phyloP scores from a whole-genome alignment of 1,140 invertebrate genomes.

The Pinna nobilis region DNA sequence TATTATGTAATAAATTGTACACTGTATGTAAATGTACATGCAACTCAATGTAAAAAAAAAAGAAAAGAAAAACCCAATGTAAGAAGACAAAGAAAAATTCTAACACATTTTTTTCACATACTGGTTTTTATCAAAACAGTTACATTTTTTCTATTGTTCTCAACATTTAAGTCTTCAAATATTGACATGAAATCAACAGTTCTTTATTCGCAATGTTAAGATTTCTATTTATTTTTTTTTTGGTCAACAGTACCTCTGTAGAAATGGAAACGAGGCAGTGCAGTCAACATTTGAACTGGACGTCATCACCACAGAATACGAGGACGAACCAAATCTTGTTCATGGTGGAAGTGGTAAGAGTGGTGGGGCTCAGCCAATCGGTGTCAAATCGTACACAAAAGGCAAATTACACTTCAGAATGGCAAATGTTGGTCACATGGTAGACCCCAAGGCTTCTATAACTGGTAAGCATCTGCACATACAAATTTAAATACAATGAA shows the following conservation, averaged over 20 bases:
- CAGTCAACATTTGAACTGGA: constrained; percentile 74
- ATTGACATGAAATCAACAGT: too few species aligned
- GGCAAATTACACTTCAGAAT: constrained; percentile 73
- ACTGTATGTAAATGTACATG: too few species aligned
- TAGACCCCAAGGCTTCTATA: constrained; percentile 51
- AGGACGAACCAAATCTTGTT: constrained; percentile 57
- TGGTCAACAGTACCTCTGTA: constrained; percentile 66
- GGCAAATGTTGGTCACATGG: constrained; percentile 73
- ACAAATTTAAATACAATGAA: not conserved
- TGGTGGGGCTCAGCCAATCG: constrained; percentile 55
- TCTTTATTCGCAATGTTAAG: too few species aligned
- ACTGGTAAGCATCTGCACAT: constrained; percentile 13
- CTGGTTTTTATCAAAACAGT: not conserved
- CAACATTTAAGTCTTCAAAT: too few species aligned
- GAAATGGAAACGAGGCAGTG: constrained; percentile 74
- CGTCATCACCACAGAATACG: constrained; percentile 71
- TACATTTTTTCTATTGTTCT: not conserved
- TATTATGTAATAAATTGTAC: too few species aligned
- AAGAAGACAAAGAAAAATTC: too few species aligned
- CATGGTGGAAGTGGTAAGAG: constrained; percentile 64
- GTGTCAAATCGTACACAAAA: constrained; percentile 52
- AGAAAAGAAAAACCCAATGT: too few species aligned
- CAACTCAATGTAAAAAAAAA: too few species aligned
- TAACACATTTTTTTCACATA: too few species aligned
- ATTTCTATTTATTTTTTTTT: not conserved